A percentile compares a stretch with the other conserved stretches of the same genome.
phyloP scores from a whole-genome alignment of 2,113 vertebrate species.

The Callipepla californica region DNA sequence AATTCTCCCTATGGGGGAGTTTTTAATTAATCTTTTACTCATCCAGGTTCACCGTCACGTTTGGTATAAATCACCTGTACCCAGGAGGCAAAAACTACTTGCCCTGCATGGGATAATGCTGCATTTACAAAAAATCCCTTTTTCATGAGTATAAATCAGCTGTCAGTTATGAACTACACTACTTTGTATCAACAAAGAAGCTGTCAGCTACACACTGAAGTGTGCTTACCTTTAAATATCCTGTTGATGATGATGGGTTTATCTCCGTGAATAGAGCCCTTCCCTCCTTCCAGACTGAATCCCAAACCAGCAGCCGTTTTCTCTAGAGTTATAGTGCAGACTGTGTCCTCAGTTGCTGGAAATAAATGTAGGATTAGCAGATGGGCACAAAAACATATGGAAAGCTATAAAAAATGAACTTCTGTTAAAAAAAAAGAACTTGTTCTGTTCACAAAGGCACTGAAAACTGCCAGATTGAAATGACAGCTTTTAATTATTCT shows the following conservation, averaged over 20 bases:
- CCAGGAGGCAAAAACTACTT: not conserved
- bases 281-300: conserved; percentile 94
- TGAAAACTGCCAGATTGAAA: not conserved
- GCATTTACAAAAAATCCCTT: not conserved
- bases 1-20: not conserved
- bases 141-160: not conserved
- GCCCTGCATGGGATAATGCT: not conserved
- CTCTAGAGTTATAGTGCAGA: conserved; percentile 80
- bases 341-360: conserved; percentile 57
- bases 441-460: not conserved
- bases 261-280: conserved; percentile 92
- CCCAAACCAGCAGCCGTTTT: conserved; percentile 90
- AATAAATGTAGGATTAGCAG: not conserved
- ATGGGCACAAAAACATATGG: not conserved
- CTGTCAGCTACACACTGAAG: rapidly evolving
- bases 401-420: not conserved
- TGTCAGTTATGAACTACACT: not conserved
- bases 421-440: not conserved
- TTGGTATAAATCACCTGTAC: not conserved
- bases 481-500: not conserved
- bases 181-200: not conserved
- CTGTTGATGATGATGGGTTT: conserved; percentile 89
- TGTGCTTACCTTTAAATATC: conserved; percentile 87
- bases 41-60: not conserved
- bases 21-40: not conserved